Conservation (phyloP, 2,797 vertebrate species). For the Caiman crocodilus region DNA sequence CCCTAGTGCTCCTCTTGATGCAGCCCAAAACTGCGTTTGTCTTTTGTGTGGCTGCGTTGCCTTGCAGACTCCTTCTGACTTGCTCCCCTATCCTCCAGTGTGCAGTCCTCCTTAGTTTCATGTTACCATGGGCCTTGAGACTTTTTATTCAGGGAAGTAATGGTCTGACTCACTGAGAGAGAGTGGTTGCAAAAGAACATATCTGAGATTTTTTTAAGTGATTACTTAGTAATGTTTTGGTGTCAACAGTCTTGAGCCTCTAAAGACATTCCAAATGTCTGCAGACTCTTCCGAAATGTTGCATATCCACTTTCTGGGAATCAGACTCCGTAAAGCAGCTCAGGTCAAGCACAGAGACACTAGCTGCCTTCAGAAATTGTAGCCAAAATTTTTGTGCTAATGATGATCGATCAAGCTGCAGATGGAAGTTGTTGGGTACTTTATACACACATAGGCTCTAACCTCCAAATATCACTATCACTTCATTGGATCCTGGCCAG, state of each 20-base stretch:
- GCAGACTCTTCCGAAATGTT: not conserved
- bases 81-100: no score
- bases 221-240: not conserved
- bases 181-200: not conserved
- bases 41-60: no score
- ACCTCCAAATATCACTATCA: not conserved
- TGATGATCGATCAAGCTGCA: not conserved
- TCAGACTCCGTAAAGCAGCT: not conserved
- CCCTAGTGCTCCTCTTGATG: no score
- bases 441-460: not conserved
- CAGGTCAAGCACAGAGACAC: not conserved
- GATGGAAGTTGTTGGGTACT: not conserved
- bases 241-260: not conserved
- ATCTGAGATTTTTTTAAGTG: not conserved
- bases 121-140: no score
- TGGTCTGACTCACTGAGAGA: not conserved
- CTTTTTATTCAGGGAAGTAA: not conserved
- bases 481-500: not conserved
- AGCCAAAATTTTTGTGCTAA: not conserved
- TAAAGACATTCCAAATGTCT: not conserved
- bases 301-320: not conserved
- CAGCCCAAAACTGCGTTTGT: no score
- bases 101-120: no score
- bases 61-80: no score
- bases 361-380: not conserved